These are phyloP conservation scores for Anorthoa munda DNA, from an alignment of 2,888 invertebrate species.

Conservation along the genomic window DNA sequence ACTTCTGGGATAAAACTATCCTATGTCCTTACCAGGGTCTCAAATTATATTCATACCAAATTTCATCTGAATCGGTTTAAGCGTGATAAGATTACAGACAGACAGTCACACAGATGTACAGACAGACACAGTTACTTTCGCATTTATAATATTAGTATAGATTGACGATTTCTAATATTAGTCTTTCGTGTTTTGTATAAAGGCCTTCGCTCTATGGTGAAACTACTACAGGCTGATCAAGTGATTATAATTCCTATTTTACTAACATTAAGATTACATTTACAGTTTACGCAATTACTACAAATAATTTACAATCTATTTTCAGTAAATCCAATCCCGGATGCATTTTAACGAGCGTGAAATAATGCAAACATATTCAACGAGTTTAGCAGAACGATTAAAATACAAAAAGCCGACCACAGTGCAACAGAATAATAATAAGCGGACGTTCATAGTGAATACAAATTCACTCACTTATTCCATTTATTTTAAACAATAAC, in stretches of 20 bases:
- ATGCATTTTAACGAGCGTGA: slow-evolving; percentile 17
- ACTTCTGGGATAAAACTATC: no score
- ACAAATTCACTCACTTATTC: slow-evolving; percentile 58
- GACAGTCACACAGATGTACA: no score
- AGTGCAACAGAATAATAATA: slow-evolving; percentile 56
- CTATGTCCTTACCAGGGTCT: no score
- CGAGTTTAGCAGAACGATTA: slow-evolving; percentile 56
- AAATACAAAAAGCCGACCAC: slow-evolving; percentile 53
- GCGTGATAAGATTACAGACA: no score
- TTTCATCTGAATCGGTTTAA: no score
- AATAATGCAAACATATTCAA: slow-evolving; percentile 56
- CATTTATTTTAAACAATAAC: slow-evolving; percentile 64
- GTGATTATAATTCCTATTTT: no score
- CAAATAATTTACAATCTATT: not conserved
- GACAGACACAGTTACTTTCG: no score
- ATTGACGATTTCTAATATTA: slow-evolving; percentile 1
- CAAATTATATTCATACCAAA: no score
- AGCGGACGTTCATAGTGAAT: slow-evolving; percentile 49
- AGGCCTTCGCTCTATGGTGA: not conserved
- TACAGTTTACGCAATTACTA: not conserved
- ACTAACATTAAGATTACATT: no score
- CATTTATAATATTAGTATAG: no score
- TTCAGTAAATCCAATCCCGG: slow-evolving; percentile 12
- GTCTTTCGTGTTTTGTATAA: not conserved
- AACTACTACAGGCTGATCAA: slow-evolving; percentile 14